Percentiles rank a stretch among this genome's conserved stretches.
These are phyloP conservation scores for Cistogaster globosa DNA, from an alignment of 2,888 invertebrate genomes.

Conservation along the genomic window DNA sequence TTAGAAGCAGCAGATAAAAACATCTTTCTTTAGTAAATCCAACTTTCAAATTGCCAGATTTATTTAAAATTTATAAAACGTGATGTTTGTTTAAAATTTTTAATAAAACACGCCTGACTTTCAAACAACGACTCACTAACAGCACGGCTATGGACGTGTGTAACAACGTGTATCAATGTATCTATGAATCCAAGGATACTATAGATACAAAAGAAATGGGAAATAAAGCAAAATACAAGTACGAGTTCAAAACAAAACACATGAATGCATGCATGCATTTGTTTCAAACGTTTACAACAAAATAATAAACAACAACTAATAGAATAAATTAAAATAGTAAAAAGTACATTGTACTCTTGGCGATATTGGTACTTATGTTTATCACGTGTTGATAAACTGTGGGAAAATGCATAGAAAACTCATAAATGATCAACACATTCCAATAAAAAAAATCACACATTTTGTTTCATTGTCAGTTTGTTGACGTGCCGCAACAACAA, in stretches of 20 bases:
- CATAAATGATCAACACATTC: slow-evolving; percentile 52
- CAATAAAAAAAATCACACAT: slow-evolving; percentile 47
- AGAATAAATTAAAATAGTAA: not conserved
- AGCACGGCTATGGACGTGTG: slow-evolving; percentile 39
- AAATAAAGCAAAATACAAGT: not conserved
- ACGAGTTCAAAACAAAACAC: slow-evolving; percentile 11
- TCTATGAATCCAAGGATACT: slow-evolving; percentile 20
- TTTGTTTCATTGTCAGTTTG: slow-evolving; percentile 1
- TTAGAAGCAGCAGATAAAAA: not conserved
- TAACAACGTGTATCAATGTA: slow-evolving; percentile 11
- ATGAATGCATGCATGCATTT: slow-evolving; percentile 33
- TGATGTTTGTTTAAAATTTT: slow-evolving; percentile 62
- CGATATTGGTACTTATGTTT: slow-evolving; percentile 61
- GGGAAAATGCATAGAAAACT: slow-evolving; percentile 65
- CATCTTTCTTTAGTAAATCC: not conserved
- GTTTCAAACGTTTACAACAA: slow-evolving; percentile 17
- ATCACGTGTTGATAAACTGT: slow-evolving; percentile 74
- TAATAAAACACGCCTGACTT: slow-evolving; percentile 69
- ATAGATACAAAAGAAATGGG: slow-evolving; percentile 11
- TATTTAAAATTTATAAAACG: slow-evolving; percentile 29
- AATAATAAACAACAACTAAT: slow-evolving; percentile 11
- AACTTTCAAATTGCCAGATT: slow-evolving; percentile 4
- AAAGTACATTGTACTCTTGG: slow-evolving; percentile 44
- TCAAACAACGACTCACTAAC: slow-evolving; percentile 34
- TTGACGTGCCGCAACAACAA: slow-evolving; percentile 29